These are phyloP conservation scores for Ispidina lecontei DNA, from an alignment of 2,797 vertebrate genomes.

Conservation along the genomic window DNA sequence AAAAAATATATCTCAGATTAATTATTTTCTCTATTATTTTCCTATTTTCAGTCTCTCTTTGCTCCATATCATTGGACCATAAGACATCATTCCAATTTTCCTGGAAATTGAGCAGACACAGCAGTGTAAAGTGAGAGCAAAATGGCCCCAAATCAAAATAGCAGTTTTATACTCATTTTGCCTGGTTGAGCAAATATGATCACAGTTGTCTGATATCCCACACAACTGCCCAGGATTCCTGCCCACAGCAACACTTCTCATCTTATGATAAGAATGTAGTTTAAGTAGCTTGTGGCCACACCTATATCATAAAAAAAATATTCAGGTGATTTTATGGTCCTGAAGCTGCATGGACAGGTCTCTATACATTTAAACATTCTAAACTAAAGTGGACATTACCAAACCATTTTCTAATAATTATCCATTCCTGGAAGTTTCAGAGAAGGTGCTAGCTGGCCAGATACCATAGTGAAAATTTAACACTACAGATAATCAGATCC, in stretches of 20 bases:
- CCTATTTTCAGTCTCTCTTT: background rate
- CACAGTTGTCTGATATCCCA: background rate
- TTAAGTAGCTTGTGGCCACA: background rate
- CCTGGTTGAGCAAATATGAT: slow-evolving; percentile 6
- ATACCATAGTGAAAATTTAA: background rate
- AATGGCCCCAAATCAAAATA: slow-evolving; percentile 2
- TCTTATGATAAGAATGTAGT: background rate
- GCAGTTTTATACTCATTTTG: slow-evolving; percentile 11
- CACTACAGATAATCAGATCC: background rate
- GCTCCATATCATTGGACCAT: background rate
- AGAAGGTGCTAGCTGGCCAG: background rate
- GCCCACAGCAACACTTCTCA: background rate
- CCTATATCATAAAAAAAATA: background rate
- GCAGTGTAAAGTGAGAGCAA: background rate
- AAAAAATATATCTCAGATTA: background rate
- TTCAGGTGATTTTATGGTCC: background rate
- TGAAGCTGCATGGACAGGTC: background rate
- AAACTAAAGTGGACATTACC: background rate
- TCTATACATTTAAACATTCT: background rate
- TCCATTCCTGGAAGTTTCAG: background rate
- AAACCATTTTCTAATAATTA: background rate
- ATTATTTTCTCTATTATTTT: background rate
- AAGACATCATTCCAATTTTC: background rate
- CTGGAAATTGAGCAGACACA: background rate
- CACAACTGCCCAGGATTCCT: background rate